A percentile compares a stretch with the other conserved stretches of the same genome.
Conservation (phyloP, 2,797 vertebrate genomes). For the Melanotaenia trifasciata region DNA sequence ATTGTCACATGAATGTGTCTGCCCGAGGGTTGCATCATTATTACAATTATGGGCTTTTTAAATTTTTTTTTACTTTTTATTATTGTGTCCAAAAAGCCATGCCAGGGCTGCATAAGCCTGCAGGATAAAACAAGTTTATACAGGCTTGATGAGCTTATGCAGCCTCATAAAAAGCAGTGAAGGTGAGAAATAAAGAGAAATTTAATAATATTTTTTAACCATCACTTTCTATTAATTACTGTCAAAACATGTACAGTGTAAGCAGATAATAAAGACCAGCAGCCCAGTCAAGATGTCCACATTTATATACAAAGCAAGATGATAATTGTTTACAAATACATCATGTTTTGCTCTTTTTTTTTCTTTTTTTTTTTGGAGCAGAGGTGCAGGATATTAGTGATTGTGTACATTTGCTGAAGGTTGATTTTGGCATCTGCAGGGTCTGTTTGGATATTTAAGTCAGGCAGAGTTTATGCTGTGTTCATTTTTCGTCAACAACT, state of each 20-base stretch:
- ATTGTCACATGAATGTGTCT: background rate
- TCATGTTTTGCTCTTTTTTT: background rate
- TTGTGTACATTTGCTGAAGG: constrained; percentile 1
- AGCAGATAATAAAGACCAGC: background rate
- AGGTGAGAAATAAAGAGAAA: background rate
- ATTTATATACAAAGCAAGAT: background rate
- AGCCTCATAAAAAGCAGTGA: background rate
- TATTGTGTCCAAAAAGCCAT: background rate
- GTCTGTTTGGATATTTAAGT: constrained; percentile 5
- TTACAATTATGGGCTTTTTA: background rate
- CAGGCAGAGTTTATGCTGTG: background rate
- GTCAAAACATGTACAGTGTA: background rate
- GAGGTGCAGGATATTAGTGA: background rate
- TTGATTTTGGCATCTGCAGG: background rate
- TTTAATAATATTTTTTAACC: background rate
- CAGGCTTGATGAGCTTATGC: background rate
- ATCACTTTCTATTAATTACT: background rate
- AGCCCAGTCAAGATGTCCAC: background rate
- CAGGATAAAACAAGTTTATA: background rate
- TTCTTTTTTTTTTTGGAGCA: too few relatives aligned
- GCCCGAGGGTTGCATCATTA: constrained; percentile 1
- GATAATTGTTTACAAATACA: too few relatives aligned
- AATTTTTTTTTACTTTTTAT: background rate
- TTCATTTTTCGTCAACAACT: constrained; percentile 10
- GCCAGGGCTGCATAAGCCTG: background rate